phyloP scores from a whole-genome alignment of 2,888 invertebrate genomes.

The Andrena bucephala region DNA sequence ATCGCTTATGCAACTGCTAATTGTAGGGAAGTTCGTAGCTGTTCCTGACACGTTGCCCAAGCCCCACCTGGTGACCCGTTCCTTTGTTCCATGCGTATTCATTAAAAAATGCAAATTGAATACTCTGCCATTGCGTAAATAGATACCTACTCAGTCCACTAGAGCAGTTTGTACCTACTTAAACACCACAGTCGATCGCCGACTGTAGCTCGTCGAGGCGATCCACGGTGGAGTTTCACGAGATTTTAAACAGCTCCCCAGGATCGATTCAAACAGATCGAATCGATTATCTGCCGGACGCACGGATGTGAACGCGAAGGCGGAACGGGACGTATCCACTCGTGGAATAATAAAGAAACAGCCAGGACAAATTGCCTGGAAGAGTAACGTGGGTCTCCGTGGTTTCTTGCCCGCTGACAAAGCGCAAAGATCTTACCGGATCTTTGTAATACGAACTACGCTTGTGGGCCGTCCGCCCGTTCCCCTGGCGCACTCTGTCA shows the following conservation, averaged over 20 bases:
- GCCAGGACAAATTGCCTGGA: conserved; percentile 61
- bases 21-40: conserved; percentile 6
- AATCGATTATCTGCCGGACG: conserved; percentile 26
- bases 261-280: neutral
- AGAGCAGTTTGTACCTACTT: no score
- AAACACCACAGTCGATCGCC: no score
- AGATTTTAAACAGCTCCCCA: conserved; percentile 18
- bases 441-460: conserved; percentile 67
- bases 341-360: conserved; percentile 41
- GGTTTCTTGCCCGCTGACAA: conserved; percentile 55
- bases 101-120: neutral
- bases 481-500: conserved; percentile 47
- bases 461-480: conserved; percentile 38
- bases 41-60: neutral
- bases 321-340: conserved; percentile 2
- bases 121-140: neutral
- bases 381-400: conserved; percentile 23
- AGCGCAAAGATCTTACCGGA: conserved; percentile 59
- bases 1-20: conserved; percentile 35
- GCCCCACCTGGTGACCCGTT: neutral
- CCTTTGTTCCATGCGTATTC: neutral
- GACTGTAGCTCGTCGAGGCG: no score
- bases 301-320: neutral
- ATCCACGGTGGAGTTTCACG: neutral
- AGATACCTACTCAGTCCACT: neutral